Evolutionary conservation across 2,113 vertebrate genomes (phyloP), one percentile per base, ranked within the genome.

Genomic region (Fulmarus glacialis): DNA sequence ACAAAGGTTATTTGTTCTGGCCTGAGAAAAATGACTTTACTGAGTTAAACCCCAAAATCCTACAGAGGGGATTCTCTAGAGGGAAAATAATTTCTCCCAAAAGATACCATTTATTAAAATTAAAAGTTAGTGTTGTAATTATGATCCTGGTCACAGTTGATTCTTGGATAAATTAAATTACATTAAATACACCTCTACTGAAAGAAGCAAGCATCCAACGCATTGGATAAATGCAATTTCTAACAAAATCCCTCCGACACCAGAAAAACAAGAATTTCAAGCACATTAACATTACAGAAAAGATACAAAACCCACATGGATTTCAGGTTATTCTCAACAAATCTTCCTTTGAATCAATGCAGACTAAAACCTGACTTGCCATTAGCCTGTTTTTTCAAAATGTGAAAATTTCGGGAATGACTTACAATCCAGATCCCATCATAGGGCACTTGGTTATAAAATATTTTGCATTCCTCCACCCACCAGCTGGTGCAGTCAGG

Each of bases 371-470:
- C 29, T 8, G 17, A 70, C 10, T 40, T 32, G 42, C 29, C 13
- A 3, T 21, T 4, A 16, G 8, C 42, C 4, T 16, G 4, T 22
- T 20, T 42, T 5, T n/a, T 8, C 17, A 62, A 64, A 36, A 26
- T 0, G 20, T 20, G 14, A 32, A 23, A 12, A 45, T 6, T 30
- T 7, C 8, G 3, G 77, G 29, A 36, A 27, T 34, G 87, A 99
- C 99, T 99, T 97, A 99, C 99, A 91, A 99, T 99, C 99, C 99
- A 99, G 62, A 99, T 94, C 55, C 99, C 99, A 53, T 99, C 99
- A 45, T 98, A 99, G 15, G 98, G 96, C 81, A 99, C 97, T 81
- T 98, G 63, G 4, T 81, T 15, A 55, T 98, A 83, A 96, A 99
- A 99, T 53, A 50, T 34, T 10, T 27, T 48, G 22, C 99, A 99